These are phyloP conservation scores for Cyanistes caeruleus DNA, from an alignment of 2,113 vertebrate species.

Conservation along the genomic window DNA sequence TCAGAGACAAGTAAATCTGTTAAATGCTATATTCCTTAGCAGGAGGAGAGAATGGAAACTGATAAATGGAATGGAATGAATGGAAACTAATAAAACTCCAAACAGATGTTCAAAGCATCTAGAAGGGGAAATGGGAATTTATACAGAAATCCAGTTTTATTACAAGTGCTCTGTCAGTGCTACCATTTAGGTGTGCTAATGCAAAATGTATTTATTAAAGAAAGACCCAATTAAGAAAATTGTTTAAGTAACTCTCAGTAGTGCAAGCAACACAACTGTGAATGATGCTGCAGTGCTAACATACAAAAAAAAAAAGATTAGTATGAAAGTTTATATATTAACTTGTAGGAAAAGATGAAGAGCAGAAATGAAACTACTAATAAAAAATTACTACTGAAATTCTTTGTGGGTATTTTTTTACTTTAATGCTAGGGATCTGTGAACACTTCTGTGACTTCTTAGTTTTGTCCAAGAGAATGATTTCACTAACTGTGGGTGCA, in stretches of 20 bases:
- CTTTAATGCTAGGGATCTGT: neutral
- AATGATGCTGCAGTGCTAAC: neutral
- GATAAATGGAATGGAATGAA: no score
- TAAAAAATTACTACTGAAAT: neutral
- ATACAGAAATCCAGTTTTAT: neutral
- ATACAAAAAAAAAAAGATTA: fast-evolving
- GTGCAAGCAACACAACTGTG: neutral
- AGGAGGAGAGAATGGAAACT: neutral
- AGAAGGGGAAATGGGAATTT: neutral
- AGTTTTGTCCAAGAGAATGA: neutral
- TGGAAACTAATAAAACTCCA: neutral
- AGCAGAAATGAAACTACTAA: neutral
- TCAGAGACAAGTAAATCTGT: neutral
- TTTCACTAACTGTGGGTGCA: neutral
- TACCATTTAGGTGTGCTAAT: neutral
- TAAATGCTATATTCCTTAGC: neutral
- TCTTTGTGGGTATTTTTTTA: neutral
- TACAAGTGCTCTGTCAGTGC: neutral
- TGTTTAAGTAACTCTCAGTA: neutral
- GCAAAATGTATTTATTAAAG: neutral
- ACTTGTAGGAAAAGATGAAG: neutral
- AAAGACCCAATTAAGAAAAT: neutral
- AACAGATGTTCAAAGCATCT: neutral
- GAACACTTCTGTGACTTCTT: neutral
- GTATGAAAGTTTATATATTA: neutral